Evolutionary conservation across 2,888 invertebrate genomes (phyloP), one percentile per base, ranked within the genome.

Genomic region (Eupithecia exiguata): DNA sequence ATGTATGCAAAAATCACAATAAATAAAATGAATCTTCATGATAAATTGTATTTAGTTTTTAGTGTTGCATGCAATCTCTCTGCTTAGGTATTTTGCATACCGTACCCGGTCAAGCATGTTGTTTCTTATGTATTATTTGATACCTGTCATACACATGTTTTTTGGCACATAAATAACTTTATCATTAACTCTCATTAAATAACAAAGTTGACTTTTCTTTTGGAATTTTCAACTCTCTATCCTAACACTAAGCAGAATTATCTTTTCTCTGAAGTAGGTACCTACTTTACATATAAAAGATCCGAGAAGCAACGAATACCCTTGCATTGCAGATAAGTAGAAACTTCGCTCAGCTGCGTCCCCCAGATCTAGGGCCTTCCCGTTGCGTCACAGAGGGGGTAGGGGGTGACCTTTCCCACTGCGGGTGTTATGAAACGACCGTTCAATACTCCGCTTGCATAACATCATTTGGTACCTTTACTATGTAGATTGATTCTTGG

Each of bases 371-470:
- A 73, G 72, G 70, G 67, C 75, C 67, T 25, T 40, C 63, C 46
- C 69, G 71, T 73, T 76, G 68, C 73, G 76, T 76, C 68, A 72
- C 62, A 58, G 72, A 58, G 40, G 25, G 61, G 36, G 53, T 63
- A n/a, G 68, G 72, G 75, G 76, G 69, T 73, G 62, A 72, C 66
- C 49, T 53, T 75, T 69, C 71, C 71, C 73, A 74, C 73, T 76
- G 76, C 76, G 71, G 73, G 21, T 61, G 66, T 76, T 76, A 71
- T 69, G 69, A 70, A 72, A 72, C 75, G 14, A 62, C 66, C 72
- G 76, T 18, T 76, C 76, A 46, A 76, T 76, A 73, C 63, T 68
- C 21, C 58, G 49, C 38, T 65, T 65, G 63, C 63, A 58, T 58
- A 58, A 58, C 58, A 58, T 58, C 58, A 58, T 58, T 58, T 58